These are phyloP conservation scores for Haliclona indistincta DNA, from an alignment of 37 sponge, comb jelly and placozoan species.

Conservation along the genomic window DNA sequence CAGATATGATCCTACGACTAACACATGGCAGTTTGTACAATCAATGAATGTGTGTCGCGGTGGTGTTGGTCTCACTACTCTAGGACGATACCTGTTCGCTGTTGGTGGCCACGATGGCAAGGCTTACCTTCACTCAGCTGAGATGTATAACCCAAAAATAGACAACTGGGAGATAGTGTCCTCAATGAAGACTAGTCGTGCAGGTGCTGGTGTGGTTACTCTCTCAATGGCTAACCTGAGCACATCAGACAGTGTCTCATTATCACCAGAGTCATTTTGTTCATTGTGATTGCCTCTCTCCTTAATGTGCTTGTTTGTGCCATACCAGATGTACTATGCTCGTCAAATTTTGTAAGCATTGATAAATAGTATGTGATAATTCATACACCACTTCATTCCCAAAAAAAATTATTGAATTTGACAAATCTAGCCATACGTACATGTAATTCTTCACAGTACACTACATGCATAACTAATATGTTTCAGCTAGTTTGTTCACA, in stretches of 20 bases:
- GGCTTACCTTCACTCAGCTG: slow-evolving; percentile 79
- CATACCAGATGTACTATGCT: too few relatives aligned
- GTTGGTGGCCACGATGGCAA: slow-evolving; percentile 92
- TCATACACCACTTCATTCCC: too few relatives aligned
- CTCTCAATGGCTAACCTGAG: slow-evolving; percentile 34
- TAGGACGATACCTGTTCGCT: slow-evolving; percentile 89
- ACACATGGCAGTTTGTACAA: slow-evolving; percentile 76
- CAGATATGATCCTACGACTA: slow-evolving; percentile 84
- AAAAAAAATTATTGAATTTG: too few relatives aligned
- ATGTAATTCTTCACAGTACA: too few relatives aligned
- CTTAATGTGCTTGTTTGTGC: too few relatives aligned
- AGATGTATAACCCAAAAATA: slow-evolving; percentile 74
- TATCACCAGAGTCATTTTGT: not conserved
- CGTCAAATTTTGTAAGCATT: too few relatives aligned
- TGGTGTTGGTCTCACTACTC: slow-evolving; percentile 82
- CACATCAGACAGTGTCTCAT: not conserved
- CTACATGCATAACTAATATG: too few relatives aligned
- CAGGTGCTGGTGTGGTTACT: slow-evolving; percentile 91
- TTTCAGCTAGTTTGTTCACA: too few relatives aligned
- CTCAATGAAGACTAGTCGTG: slow-evolving; percentile 81
- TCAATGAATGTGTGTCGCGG: slow-evolving; percentile 88
- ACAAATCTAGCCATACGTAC: too few relatives aligned
- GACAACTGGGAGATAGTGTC: slow-evolving; percentile 81
- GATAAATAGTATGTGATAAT: too few relatives aligned
- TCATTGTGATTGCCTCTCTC: not conserved